Evolutionary conservation across 2,113 vertebrate species (phyloP).

Genomic region (Malurus cyaneus): DNA sequence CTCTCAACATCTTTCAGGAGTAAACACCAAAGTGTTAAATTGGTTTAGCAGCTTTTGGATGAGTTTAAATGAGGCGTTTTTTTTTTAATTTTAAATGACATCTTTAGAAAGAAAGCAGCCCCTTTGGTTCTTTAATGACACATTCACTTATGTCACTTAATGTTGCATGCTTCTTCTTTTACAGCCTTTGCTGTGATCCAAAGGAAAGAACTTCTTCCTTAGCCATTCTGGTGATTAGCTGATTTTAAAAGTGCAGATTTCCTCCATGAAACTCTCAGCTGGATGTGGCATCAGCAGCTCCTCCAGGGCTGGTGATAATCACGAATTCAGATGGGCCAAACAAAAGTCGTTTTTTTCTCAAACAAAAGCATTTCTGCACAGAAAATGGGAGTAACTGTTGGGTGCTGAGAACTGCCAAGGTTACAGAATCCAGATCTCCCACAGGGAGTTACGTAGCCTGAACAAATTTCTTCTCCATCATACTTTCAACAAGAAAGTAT

Average conservation of each 20-base stretch:
- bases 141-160: constrained; percentile 26
- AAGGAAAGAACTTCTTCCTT: not conserved
- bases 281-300: not conserved
- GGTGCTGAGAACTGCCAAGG: not conserved
- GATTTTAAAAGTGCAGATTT: not conserved
- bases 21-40: constrained; percentile 33
- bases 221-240: not conserved
- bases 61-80: not conserved
- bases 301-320: not conserved
- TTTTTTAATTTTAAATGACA: not conserved
- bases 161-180: not conserved
- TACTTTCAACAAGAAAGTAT: not conserved
- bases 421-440: not conserved
- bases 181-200: not conserved
- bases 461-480: not conserved
- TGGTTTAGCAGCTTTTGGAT: constrained; percentile 33
- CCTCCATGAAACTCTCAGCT: not conserved
- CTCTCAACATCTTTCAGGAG: not conserved
- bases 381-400: not conserved
- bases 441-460: not conserved
- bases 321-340: not conserved
- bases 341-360: not conserved
- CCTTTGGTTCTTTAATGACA: constrained; percentile 1
- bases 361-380: not conserved
- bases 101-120: constrained; percentile 14